Evolutionary conservation across 2,113 vertebrate species (phyloP).

Genomic region (Saguinus midas): DNA sequence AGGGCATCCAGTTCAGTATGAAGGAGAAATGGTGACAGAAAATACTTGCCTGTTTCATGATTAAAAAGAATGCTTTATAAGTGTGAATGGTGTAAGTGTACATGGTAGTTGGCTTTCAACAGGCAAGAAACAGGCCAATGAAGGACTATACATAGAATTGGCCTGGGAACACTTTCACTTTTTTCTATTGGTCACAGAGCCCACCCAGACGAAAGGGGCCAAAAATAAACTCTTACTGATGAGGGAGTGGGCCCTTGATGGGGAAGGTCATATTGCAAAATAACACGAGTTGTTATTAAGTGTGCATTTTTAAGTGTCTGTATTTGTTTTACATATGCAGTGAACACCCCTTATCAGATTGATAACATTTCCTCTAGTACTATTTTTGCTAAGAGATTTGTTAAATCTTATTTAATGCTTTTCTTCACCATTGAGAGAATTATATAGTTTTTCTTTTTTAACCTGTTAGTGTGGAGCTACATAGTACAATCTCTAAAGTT

Average conservation of each 20-base stretch:
- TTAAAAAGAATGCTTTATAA: background rate
- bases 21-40: background rate
- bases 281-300: background rate
- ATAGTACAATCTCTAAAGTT: background rate
- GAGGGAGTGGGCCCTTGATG: background rate
- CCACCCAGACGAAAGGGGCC: background rate
- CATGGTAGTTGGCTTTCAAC: background rate
- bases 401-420: slow-evolving; percentile 13
- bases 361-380: background rate
- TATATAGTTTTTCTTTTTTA: slow-evolving; percentile 8
- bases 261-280: background rate
- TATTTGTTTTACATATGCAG: background rate
- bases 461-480: background rate
- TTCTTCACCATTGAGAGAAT: background rate
- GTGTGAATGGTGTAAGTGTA: background rate
- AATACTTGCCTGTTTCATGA: background rate
- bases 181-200: background rate
- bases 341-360: background rate
- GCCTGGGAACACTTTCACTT: background rate
- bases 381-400: background rate
- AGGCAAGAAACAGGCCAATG: background rate
- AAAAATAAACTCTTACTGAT: background rate
- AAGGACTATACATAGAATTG: background rate
- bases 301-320: background rate
- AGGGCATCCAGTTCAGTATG: background rate